A percentile compares a stretch with the other conserved stretches of the same genome.
Evolutionary conservation across 2,888 invertebrate genomes (phyloP).

Genomic region (Petrolisthes manimaculis): DNA sequence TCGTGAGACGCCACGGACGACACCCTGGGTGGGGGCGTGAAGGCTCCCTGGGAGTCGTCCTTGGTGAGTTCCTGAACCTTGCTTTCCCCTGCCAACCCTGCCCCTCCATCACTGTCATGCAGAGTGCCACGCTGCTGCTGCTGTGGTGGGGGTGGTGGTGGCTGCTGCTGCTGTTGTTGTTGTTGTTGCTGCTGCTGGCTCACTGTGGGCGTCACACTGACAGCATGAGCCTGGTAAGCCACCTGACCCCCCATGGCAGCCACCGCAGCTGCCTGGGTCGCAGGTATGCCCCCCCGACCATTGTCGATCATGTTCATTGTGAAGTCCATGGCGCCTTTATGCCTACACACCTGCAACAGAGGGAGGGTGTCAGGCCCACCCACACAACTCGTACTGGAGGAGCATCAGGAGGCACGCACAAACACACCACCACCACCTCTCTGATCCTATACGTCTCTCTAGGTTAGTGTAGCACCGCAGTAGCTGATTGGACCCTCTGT

Average conservation of each 20-base stretch:
- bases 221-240: slow-evolving; percentile 60
- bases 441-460: slow-evolving; percentile 56
- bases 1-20: slow-evolving; percentile 63
- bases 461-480: slow-evolving; percentile 59
- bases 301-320: slow-evolving; percentile 66
- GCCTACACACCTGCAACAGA: slow-evolving; percentile 59
- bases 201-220: slow-evolving; percentile 54
- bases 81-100: slow-evolving; percentile 50
- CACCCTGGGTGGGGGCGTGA: slow-evolving; percentile 65
- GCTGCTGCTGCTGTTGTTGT: slow-evolving; percentile 17
- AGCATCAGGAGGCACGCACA: slow-evolving; percentile 46
- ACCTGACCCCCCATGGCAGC: slow-evolving; percentile 65
- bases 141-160: slow-evolving; percentile 22
- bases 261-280: slow-evolving; percentile 61
- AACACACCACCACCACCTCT: slow-evolving; percentile 52
- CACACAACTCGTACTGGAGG: slow-evolving; percentile 47
- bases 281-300: slow-evolving; percentile 56
- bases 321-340: slow-evolving; percentile 64
- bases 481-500: slow-evolving; percentile 43
- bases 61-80: slow-evolving; percentile 65
- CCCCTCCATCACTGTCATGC: slow-evolving; percentile 53
- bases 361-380: slow-evolving; percentile 59
- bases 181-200: slow-evolving; percentile 61
- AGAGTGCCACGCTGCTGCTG: slow-evolving; percentile 38
- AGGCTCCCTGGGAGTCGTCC: slow-evolving; percentile 64